These are phyloP conservation scores for Agriopis aurantiaria DNA, from an alignment of 2,888 invertebrate genomes.

Conservation along the genomic window DNA sequence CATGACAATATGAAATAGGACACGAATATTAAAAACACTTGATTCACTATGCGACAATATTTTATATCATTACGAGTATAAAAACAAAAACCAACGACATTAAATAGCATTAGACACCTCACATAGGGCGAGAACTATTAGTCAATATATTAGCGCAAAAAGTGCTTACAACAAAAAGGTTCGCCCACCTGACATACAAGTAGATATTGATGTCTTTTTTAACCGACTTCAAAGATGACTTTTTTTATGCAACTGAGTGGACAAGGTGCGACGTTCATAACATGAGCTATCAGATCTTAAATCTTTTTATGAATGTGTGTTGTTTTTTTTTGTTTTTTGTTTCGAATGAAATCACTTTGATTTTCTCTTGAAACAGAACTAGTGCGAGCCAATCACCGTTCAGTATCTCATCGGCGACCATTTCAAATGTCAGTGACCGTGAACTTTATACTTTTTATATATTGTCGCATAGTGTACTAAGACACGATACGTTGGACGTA, in stretches of 20 bases:
- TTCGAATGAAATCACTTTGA: too few species aligned
- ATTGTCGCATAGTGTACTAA: slow-evolving; percentile 32
- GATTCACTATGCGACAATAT: slow-evolving; percentile 42
- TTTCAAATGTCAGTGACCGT: too few species aligned
- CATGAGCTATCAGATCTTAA: too few species aligned
- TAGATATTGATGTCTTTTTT: too few species aligned
- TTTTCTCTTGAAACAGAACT: too few species aligned
- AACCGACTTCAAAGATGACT: too few species aligned
- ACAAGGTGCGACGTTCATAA: too few species aligned
- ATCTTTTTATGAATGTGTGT: not conserved
- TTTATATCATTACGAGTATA: not conserved
- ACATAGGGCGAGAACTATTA: not conserved
- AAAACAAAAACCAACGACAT: not conserved
- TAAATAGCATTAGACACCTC: not conserved
- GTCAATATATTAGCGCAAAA: not conserved
- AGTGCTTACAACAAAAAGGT: not conserved
- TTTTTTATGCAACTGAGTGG: too few species aligned
- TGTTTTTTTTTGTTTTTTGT: not conserved
- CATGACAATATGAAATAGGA: slow-evolving; percentile 47
- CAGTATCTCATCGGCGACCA: too few species aligned
- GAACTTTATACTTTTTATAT: not conserved
- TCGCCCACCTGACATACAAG: not conserved
- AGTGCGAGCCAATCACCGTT: too few species aligned
- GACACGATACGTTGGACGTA: slow-evolving; percentile 40
- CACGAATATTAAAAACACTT: slow-evolving; percentile 40